Percentiles rank a stretch among this genome's conserved stretches.
phyloP scores from a whole-genome alignment of 2,888 invertebrate genomes.

The Parelbella ahira region DNA sequence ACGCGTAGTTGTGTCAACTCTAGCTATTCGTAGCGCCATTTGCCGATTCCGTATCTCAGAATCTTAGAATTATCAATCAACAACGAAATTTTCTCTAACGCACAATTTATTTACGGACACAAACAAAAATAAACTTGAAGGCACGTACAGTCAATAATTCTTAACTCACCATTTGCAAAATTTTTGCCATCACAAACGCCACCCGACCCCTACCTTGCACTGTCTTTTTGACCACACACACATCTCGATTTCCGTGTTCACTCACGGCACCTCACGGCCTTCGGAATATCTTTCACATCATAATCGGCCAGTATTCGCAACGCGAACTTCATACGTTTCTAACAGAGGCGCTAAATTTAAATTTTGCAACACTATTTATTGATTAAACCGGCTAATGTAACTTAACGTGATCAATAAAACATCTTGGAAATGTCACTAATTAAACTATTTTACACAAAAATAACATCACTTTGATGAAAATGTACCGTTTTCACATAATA shows the following conservation, averaged over 20 bases:
- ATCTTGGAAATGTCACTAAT: neutral
- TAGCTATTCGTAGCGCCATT: conserved; percentile 80
- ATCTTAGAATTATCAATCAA: conserved; percentile 68
- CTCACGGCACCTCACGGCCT: conserved; percentile 79
- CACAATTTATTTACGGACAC: conserved; percentile 69
- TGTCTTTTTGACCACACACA: conserved; percentile 84
- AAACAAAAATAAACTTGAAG: conserved; percentile 52
- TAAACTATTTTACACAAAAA: neutral
- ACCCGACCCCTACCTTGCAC: conserved; percentile 89
- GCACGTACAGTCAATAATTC: conserved; percentile 65
- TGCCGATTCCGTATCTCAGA: conserved; percentile 75
- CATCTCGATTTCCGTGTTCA: conserved; percentile 82
- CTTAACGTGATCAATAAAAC: too few relatives aligned
- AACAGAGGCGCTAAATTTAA: conserved; percentile 71
- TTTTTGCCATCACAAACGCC: conserved; percentile 89
- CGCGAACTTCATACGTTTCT: conserved; percentile 79
- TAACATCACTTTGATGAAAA: neutral
- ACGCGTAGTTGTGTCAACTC: conserved; percentile 81
- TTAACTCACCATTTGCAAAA: conserved; percentile 88
- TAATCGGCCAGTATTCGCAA: conserved; percentile 82
- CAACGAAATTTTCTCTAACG: conserved; percentile 63
- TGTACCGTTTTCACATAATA: conserved; percentile 1
- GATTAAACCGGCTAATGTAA: too few relatives aligned
- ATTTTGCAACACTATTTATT: conserved; percentile 49
- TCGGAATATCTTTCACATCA: conserved; percentile 84